Evolutionary conservation across 2,888 invertebrate species (phyloP).

Genomic region (Pristionchus arcanus): DNA sequence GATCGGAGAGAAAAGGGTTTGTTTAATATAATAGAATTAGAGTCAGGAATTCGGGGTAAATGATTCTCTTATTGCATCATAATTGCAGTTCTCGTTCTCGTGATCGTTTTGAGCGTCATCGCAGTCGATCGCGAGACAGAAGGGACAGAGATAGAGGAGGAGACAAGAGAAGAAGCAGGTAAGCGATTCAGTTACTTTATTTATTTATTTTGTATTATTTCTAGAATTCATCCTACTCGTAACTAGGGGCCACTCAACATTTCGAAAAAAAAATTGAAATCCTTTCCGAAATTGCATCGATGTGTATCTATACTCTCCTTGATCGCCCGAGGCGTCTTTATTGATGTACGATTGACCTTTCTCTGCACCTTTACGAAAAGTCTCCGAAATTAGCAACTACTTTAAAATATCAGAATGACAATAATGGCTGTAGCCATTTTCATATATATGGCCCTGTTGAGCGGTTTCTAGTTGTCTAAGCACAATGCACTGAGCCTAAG

Average conservation of each 20-base stretch:
- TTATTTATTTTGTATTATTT: no score
- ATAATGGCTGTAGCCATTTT: no score
- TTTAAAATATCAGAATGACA: no score
- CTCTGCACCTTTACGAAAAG: no score
- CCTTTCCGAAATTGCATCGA: no score
- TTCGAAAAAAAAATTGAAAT: no score
- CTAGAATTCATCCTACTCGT: no score
- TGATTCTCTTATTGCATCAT: not conserved
- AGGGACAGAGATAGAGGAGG: conserved; percentile 13
- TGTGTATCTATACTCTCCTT: no score
- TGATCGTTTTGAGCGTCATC: conserved; percentile 54
- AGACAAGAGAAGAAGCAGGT: conserved; percentile 56
- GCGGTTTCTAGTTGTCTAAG: no score
- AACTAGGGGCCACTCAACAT: no score
- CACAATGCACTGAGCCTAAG: no score
- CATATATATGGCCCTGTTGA: no score
- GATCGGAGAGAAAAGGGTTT: conserved; percentile 51
- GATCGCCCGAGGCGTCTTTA: not conserved
- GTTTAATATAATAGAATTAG: not conserved
- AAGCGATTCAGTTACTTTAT: not conserved
- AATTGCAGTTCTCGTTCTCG: conserved; percentile 56
- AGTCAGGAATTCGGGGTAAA: not conserved
- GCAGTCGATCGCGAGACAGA: conserved; percentile 57
- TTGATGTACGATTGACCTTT: not conserved
- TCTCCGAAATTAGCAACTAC: not conserved